Evolutionary conservation across 2,113 vertebrate genomes (phyloP), one percentile per base, ranked within the genome.

Genomic region (Taurulus bubalis): DNA sequence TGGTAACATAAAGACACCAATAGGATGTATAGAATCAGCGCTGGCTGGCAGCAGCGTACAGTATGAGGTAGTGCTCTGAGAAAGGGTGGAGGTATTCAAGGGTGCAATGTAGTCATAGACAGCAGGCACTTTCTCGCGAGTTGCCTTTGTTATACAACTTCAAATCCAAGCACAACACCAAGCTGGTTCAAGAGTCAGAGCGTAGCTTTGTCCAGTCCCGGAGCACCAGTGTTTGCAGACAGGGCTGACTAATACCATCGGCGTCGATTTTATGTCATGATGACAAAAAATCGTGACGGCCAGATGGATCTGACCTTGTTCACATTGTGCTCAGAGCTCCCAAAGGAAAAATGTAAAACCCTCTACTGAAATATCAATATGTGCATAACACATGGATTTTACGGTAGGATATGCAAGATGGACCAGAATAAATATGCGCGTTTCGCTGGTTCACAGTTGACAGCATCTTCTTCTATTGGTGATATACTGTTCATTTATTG

Each of bases 111-210:
- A 82, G 85, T 83, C 71, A 56, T 7, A 89, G 58, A 92, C 88
- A 92, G 87, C 83, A 45, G 82, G 58, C 73, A 83, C 91, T 90
- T 92, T 92, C 88, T 87, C 77, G 55, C 76, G 65, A 62, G 62
- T 74, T 75, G 62, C 87, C 65, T 65, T 86, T 73, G 75, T 85
- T 79, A 84, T 80, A 82, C 71, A 68, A 68, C 49, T 75, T 80
- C 40, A 79, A 83, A 86, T 91, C 93, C 93, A 94, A 94, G 84
- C 85, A 90, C 91, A 93, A 94, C 90, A 92, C 72, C 55, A 60
- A 69, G 64, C 30, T 71, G 56, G 77, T 82, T 82, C 63, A 77
- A 69, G 80, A 89, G 82, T 91, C 89, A 80, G 64, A 90, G 77
- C 22, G 32, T 20, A 67, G 83, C 75, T 89, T 77, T 89, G 89